These are phyloP conservation scores for Lepidochitona cinerea DNA, from an alignment of 2,888 invertebrate genomes.

Conservation along the genomic window DNA sequence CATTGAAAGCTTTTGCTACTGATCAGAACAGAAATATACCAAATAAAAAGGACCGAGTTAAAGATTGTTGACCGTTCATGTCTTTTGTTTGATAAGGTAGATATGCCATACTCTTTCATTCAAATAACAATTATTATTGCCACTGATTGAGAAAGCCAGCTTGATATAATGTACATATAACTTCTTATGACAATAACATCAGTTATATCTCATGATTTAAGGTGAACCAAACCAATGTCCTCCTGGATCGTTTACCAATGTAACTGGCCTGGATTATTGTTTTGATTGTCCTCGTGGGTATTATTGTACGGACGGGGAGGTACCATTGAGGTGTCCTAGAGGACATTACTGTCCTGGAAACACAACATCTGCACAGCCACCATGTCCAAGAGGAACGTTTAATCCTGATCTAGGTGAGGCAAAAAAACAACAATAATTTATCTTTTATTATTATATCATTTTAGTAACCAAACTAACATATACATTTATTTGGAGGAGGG, in stretches of 20 bases:
- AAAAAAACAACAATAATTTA: too few relatives aligned
- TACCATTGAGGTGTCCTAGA: constrained; percentile 51
- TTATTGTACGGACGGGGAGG: constrained; percentile 61
- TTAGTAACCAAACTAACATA: not conserved
- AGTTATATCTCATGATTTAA: constrained; percentile 21
- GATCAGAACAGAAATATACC: too few relatives aligned
- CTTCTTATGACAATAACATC: too few relatives aligned
- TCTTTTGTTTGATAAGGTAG: too few relatives aligned
- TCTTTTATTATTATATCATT: not conserved
- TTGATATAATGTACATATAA: too few relatives aligned
- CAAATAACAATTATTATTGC: too few relatives aligned
- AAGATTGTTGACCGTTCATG: too few relatives aligned
- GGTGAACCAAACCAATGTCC: constrained; percentile 57
- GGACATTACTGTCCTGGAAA: constrained; percentile 67
- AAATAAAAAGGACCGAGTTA: too few relatives aligned
- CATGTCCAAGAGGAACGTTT: constrained; percentile 65
- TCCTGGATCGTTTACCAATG: constrained; percentile 58
- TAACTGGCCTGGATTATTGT: constrained; percentile 48
- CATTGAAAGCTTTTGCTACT: too few relatives aligned
- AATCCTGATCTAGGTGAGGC: constrained; percentile 56
- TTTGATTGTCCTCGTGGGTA: constrained; percentile 62
- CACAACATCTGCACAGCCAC: constrained; percentile 55
- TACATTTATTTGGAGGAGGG: too few relatives aligned
- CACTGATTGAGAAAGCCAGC: too few relatives aligned
- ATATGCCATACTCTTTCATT: too few relatives aligned